Evolutionary conservation across 2,888 invertebrate species (phyloP).

Genomic region (Lampropteryx suffumata): DNA sequence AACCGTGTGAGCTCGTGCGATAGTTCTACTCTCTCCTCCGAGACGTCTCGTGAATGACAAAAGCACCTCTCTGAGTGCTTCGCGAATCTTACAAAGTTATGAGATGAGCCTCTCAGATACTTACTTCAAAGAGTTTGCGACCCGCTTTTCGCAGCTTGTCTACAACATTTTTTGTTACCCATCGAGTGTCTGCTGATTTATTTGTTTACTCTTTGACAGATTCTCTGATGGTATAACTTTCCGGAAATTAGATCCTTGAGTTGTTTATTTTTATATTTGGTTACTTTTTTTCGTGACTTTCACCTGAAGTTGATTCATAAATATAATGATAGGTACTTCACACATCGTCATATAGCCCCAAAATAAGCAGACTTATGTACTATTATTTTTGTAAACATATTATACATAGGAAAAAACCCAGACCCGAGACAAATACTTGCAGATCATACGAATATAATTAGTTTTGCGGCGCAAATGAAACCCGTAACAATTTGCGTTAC

Average conservation of each 20-base stretch:
- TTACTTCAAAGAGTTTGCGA: constrained; percentile 50
- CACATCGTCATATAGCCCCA: no score
- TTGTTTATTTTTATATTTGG: constrained; percentile 1
- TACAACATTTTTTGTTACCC: constrained; percentile 25
- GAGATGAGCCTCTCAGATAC: constrained; percentile 47
- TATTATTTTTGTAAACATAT: no score
- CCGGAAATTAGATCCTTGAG: constrained; percentile 8
- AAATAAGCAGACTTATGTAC: no score
- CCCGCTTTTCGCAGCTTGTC: constrained; percentile 46
- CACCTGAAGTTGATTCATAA: no score
- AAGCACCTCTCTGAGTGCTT: constrained; percentile 38
- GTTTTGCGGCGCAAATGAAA: no score
- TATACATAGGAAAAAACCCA: no score
- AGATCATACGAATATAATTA: no score
- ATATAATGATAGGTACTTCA: no score
- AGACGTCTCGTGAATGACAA: constrained; percentile 45
- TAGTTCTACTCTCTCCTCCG: constrained; percentile 43
- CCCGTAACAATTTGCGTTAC: no score
- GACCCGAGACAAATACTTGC: no score
- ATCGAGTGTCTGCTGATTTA: constrained; percentile 29
- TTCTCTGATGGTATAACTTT: constrained; percentile 9
- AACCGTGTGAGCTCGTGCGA: constrained; percentile 28
- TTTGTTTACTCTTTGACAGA: constrained; percentile 32
- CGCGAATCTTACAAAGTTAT: constrained; percentile 54
- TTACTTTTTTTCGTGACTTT: background rate